phyloP scores from a whole-genome alignment of 2,888 invertebrate genomes.

The Drosophila cracens region DNA sequence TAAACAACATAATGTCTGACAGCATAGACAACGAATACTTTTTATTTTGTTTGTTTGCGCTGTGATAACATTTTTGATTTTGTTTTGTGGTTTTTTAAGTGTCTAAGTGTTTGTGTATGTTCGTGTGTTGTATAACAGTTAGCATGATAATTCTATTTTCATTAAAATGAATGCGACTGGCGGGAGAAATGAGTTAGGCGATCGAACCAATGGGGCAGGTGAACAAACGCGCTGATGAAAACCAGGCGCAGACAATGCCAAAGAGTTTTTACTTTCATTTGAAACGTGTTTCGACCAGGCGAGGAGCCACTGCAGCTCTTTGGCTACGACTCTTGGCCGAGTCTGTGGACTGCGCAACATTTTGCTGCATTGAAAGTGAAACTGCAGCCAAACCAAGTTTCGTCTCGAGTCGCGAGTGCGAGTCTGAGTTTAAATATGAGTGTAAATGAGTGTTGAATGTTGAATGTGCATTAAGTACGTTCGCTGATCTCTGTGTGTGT shows the following conservation, averaged over 20 bases:
- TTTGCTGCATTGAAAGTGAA: conserved; percentile 73
- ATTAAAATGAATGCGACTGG: conserved; percentile 53
- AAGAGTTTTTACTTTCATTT: conserved; percentile 83
- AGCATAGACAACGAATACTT: conserved; percentile 27
- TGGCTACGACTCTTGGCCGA: conserved; percentile 32
- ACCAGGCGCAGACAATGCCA: conserved; percentile 66
- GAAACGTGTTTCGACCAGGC: conserved; percentile 79
- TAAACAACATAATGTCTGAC: conserved; percentile 50
- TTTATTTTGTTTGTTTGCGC: conserved; percentile 8
- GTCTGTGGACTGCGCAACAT: conserved; percentile 59
- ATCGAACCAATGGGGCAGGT: conserved; percentile 58
- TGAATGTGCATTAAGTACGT: conserved; percentile 10
- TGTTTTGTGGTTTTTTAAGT: background rate
- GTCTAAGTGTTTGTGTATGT: background rate
- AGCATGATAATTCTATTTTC: conserved; percentile 68
- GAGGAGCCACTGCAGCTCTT: conserved; percentile 27
- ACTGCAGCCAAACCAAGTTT: conserved; percentile 44
- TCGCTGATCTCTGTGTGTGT: background rate
- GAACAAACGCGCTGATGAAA: conserved; percentile 64
- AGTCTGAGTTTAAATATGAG: conserved; percentile 21
- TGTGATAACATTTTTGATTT: conserved; percentile 8
- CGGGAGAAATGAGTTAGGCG: conserved; percentile 31
- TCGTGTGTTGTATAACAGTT: conserved; percentile 50
- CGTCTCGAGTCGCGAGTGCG: conserved; percentile 27
- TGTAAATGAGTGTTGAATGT: conserved; percentile 19